Conservation (phyloP, 2,888 invertebrate species). For the Tinea trinotella region DNA sequence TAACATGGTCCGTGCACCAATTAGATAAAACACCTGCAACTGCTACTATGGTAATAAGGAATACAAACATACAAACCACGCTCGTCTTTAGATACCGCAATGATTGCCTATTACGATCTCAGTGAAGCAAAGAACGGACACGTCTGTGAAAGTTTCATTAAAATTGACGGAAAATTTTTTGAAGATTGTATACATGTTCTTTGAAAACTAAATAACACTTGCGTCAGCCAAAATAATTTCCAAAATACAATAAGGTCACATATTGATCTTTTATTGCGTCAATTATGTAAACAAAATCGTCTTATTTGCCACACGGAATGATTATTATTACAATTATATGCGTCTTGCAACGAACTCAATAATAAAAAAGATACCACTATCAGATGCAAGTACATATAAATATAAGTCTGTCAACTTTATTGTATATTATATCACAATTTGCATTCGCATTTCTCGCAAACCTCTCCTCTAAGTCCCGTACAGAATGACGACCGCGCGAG, state of each 20-base stretch:
- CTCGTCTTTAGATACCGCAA: constrained; percentile 6
- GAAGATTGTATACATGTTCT: background rate
- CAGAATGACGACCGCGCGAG: constrained; percentile 43
- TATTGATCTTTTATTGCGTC: background rate
- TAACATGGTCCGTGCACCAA: background rate
- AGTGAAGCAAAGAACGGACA: constrained; percentile 10
- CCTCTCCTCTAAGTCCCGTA: constrained; percentile 19
- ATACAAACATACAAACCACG: background rate
- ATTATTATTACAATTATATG: constrained; percentile 9
- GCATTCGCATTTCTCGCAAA: constrained; percentile 1
- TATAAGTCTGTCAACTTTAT: background rate
- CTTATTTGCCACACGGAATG: background rate
- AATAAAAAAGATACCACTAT: constrained; percentile 9
- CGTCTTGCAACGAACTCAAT: constrained; percentile 6
- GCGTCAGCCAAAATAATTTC: background rate
- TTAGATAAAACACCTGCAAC: constrained; percentile 1
- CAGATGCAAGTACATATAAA: constrained; percentile 4
- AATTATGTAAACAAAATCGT: background rate
- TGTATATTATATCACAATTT: constrained; percentile 13
- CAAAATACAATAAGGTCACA: constrained; percentile 2
- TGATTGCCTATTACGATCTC: constrained; percentile 12
- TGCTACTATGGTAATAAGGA: background rate
- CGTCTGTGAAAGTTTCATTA: constrained; percentile 8
- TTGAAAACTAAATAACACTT: background rate
- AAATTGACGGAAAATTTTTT: background rate